Evolutionary conservation across 2,888 invertebrate species (phyloP).

Genomic region (Cantharis nigra): DNA sequence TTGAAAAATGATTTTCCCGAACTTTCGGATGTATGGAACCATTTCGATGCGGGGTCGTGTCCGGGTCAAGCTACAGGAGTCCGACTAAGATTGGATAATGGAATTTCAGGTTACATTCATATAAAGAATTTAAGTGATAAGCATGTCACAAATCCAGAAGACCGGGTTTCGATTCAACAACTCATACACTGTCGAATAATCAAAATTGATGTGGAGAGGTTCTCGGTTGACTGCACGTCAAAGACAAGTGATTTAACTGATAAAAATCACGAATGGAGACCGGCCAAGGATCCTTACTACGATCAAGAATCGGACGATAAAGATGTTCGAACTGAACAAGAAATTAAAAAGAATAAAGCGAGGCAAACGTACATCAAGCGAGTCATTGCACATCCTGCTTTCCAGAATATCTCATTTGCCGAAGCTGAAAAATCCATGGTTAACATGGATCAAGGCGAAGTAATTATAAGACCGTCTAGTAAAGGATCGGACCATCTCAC

Average conservation of each 20-base stretch:
- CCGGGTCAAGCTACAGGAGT: constrained; percentile 96
- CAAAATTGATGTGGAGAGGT: constrained; percentile 95
- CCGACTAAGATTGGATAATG: constrained; percentile 85
- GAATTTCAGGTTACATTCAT: constrained; percentile 87
- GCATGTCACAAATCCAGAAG: constrained; percentile 90
- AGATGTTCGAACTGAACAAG: constrained; percentile 77
- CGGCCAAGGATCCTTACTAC: constrained; percentile 87
- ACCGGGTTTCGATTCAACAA: constrained; percentile 84
- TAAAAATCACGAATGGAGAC: constrained; percentile 89
- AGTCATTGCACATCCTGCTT: constrained; percentile 96
- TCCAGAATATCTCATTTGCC: constrained; percentile 93
- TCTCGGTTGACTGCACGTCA: constrained; percentile 91
- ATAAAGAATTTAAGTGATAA: constrained; percentile 93
- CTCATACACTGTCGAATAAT: constrained; percentile 85
- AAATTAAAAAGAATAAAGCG: constrained; percentile 81
- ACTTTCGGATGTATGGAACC: constrained; percentile 96
- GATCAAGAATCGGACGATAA: constrained; percentile 84
- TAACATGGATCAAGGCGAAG: constrained; percentile 95
- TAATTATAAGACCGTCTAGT: constrained; percentile 94
- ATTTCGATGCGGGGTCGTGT: constrained; percentile 94
- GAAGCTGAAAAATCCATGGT: constrained; percentile 92
- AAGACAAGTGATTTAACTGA: constrained; percentile 91
- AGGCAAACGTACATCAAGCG: constrained; percentile 89
- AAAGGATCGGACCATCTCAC: constrained; percentile 95
- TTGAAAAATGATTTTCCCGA: constrained; percentile 95